Evolutionary conservation across 2,888 invertebrate genomes (phyloP).

Genomic region (Perizoma affinitatum): DNA sequence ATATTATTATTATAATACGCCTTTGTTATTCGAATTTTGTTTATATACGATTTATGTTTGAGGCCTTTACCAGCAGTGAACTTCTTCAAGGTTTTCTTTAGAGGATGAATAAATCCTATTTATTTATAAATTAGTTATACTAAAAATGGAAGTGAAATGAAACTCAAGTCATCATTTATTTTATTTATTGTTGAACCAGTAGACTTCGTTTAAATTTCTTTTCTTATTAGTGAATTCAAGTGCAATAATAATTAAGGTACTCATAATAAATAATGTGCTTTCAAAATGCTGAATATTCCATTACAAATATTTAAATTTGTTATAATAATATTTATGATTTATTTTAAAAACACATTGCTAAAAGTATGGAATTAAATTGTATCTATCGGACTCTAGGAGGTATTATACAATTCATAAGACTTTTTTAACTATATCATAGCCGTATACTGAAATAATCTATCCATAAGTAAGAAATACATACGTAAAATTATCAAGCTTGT

Average conservation of each 20-base stretch:
- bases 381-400: neutral
- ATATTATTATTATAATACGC: too few relatives aligned
- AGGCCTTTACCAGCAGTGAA: too few relatives aligned
- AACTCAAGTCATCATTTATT: conserved; percentile 55
- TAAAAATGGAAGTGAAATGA: conserved; percentile 46
- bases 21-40: too few relatives aligned
- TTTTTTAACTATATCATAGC: neutral
- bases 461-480: neutral
- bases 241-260: conserved; percentile 68
- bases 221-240: conserved; percentile 74
- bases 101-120: too few relatives aligned
- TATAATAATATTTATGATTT: conserved; percentile 2
- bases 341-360: neutral
- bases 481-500: neutral
- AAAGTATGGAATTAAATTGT: neutral
- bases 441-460: neutral
- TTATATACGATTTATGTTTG: too few relatives aligned
- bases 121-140: too few relatives aligned
- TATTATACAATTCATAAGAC: neutral
- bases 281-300: conserved; percentile 59
- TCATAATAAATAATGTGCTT: conserved; percentile 72
- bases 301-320: conserved; percentile 38
- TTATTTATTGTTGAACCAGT: conserved; percentile 77
- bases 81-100: too few relatives aligned
- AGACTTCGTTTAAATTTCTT: conserved; percentile 70